phyloP scores from a whole-genome alignment of 2,888 invertebrate species.

The Molorchus minor region DNA sequence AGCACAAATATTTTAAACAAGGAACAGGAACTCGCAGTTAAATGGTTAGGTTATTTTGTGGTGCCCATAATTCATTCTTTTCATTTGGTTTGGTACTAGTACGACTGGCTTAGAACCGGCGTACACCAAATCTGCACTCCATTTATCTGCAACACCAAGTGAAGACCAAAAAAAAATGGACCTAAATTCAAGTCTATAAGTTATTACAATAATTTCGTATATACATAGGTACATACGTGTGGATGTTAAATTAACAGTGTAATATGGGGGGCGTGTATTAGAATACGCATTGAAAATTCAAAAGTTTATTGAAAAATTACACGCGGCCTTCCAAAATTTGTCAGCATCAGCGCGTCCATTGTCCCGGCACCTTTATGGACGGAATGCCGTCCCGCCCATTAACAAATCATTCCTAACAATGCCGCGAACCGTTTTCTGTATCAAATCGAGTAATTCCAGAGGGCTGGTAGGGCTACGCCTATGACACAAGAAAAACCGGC shows the following conservation, averaged over 20 bases:
- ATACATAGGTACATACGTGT: too few relatives aligned
- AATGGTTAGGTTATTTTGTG: too few relatives aligned
- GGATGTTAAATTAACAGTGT: conserved; percentile 31
- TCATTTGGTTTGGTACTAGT: too few relatives aligned
- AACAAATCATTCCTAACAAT: conserved; percentile 56
- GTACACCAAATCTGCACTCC: too few relatives aligned
- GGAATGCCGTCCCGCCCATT: conserved; percentile 51
- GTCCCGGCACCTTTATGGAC: conserved; percentile 53
- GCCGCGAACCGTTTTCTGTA: conserved; percentile 56
- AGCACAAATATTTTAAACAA: too few relatives aligned
- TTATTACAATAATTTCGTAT: too few relatives aligned
- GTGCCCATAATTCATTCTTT: too few relatives aligned
- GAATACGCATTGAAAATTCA: conserved; percentile 46
- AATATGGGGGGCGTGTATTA: conserved; percentile 33
- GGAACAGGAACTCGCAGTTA: too few relatives aligned
- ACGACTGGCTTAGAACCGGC: too few relatives aligned
- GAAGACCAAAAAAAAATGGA: too few relatives aligned
- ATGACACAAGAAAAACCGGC: conserved; percentile 51
- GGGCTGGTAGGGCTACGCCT: conserved; percentile 59
- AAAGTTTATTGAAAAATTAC: conserved; percentile 56
- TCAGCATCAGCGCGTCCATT: conserved; percentile 56
- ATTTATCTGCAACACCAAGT: too few relatives aligned
- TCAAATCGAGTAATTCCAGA: conserved; percentile 63
- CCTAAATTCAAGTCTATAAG: too few relatives aligned
- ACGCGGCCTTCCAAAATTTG: conserved; percentile 56